phyloP scores from a whole-genome alignment of 2,888 invertebrate species.

The Aleiodes testaceus region DNA sequence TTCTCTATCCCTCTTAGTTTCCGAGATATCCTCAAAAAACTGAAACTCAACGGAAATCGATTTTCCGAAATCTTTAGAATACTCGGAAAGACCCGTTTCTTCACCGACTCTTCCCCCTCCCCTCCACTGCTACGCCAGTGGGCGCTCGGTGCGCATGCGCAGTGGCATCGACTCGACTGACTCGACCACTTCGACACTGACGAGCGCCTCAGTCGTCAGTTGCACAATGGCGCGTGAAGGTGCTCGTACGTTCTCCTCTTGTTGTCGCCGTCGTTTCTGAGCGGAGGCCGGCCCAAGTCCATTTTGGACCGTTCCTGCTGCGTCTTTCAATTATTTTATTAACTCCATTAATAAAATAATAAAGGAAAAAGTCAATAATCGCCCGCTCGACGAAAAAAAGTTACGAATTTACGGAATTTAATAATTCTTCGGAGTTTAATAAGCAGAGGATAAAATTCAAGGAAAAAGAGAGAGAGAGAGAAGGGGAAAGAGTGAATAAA shows the following conservation, averaged over 20 bases:
- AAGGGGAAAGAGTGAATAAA: slow-evolving; percentile 17
- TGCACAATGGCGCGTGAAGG: slow-evolving; percentile 69
- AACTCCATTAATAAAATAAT: slow-evolving; percentile 10
- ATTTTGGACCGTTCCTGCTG: slow-evolving; percentile 67
- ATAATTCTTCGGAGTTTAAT: neutral
- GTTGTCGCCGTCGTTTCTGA: slow-evolving; percentile 69
- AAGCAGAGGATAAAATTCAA: neutral
- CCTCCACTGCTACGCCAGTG: no score
- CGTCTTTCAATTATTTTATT: slow-evolving; percentile 36
- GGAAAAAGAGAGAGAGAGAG: neutral
- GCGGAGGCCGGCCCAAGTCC: slow-evolving; percentile 67
- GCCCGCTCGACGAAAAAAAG: slow-evolving; percentile 14
- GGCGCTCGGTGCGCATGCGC: no score
- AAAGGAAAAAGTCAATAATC: neutral
- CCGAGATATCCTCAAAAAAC: no score
- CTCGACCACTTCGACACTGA: neutral
- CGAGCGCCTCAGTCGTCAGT: slow-evolving; percentile 62
- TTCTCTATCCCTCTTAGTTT: no score
- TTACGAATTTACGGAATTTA: no score
- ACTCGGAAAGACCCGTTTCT: no score
- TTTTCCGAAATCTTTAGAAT: no score
- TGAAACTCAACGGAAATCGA: no score
- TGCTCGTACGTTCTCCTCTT: slow-evolving; percentile 48
- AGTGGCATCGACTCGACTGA: no score
- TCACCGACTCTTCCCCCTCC: no score